A percentile compares a stretch with the other conserved stretches of the same genome.
Evolutionary conservation across 2,888 invertebrate genomes (phyloP).

Genomic region (Phrixothrix hirtus): DNA sequence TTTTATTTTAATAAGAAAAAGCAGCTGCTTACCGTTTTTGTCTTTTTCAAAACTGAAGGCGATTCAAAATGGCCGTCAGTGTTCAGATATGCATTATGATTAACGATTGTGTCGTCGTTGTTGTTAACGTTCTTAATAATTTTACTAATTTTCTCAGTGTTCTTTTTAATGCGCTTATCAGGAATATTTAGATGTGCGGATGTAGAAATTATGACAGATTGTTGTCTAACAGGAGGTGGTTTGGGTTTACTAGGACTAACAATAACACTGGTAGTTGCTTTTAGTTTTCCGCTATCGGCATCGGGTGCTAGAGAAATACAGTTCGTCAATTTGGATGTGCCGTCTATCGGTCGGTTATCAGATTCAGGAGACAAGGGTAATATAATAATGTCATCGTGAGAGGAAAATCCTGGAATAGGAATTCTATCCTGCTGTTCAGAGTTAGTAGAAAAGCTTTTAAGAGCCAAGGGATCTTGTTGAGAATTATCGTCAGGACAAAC

Average conservation of each 20-base stretch:
- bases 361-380: constrained; percentile 59
- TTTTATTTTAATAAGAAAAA: too few relatives aligned
- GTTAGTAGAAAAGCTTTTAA: constrained; percentile 52
- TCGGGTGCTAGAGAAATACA: constrained; percentile 12
- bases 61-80: constrained; percentile 22
- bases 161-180: constrained; percentile 45
- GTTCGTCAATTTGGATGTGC: constrained; percentile 20
- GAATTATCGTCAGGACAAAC: constrained; percentile 27
- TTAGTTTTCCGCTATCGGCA: constrained; percentile 10
- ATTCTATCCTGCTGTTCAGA: constrained; percentile 12
- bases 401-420: constrained; percentile 49
- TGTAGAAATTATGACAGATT: constrained; percentile 39
- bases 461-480: constrained; percentile 14
- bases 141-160: constrained; percentile 43
- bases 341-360: constrained; percentile 50
- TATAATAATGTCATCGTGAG: constrained; percentile 55
- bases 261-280: constrained; percentile 30
- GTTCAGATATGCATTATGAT: constrained; percentile 31
- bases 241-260: constrained; percentile 28
- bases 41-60: constrained; percentile 29
- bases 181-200: constrained; percentile 43
- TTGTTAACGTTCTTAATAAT: constrained; percentile 39
- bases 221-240: constrained; percentile 33
- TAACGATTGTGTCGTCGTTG: constrained; percentile 39
- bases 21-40: constrained; percentile 47